Conservation (phyloP, 2,797 vertebrate genomes). For the Poecilia picta region DNA sequence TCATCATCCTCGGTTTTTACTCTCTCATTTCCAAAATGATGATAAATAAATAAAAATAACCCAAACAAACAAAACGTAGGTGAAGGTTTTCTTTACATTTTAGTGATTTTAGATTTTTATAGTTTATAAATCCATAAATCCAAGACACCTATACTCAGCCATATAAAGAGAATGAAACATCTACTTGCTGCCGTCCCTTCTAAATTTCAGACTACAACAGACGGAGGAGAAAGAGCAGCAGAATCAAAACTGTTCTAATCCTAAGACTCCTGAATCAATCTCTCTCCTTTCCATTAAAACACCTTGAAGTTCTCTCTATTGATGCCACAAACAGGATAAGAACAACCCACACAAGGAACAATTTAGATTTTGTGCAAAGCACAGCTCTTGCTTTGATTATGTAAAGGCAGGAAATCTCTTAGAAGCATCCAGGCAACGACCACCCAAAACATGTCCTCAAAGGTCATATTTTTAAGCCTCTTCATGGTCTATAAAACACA, state of each 20-base stretch:
- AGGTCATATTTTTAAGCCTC: not conserved
- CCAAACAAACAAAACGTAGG: not conserved
- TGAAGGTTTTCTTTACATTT: not conserved
- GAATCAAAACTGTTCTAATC: not conserved
- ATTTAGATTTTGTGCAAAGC: not conserved
- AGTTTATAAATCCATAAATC: not conserved
- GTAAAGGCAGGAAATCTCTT: not conserved
- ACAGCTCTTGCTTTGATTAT: not conserved
- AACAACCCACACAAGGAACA: not conserved
- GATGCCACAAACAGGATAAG: not conserved
- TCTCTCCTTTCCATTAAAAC: not conserved
- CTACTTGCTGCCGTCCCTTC: not conserved
- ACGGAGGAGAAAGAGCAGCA: not conserved
- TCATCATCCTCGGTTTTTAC: not conserved
- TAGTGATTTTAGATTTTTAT: not conserved
- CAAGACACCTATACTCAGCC: not conserved
- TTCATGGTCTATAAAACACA: not conserved
- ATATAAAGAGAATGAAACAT: not conserved
- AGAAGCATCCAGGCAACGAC: not conserved
- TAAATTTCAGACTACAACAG: not conserved
- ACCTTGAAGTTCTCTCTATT: not conserved
- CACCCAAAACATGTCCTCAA: not conserved
- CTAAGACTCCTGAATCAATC: not conserved
- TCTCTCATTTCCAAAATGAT: slow-evolving; percentile 6
- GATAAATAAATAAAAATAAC: not conserved